phyloP scores from a whole-genome alignment of 2,888 invertebrate genomes.

The Lampropteryx suffumata region DNA sequence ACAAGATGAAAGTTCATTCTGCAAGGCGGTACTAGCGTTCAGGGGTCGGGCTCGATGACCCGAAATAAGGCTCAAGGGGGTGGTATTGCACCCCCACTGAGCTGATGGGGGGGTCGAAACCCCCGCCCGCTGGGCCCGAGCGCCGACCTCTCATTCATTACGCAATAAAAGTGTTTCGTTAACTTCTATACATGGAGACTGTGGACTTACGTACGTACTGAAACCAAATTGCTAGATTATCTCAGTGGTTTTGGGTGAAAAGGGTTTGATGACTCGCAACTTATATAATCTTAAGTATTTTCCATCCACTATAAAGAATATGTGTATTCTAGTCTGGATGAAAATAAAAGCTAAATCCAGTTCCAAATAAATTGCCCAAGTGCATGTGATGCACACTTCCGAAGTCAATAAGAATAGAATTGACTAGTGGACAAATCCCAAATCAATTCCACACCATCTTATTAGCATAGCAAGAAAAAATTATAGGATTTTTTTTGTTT shows the following conservation, averaged over 20 bases:
- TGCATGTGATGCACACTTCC: too few species aligned
- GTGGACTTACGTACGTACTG: constrained; percentile 28
- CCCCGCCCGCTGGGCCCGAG: constrained; percentile 52
- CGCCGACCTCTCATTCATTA: constrained; percentile 81
- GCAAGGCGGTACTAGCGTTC: constrained; percentile 71
- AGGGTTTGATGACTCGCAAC: constrained; percentile 15
- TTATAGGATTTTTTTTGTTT: too few species aligned
- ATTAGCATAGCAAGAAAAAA: too few species aligned
- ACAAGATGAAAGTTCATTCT: constrained; percentile 73
- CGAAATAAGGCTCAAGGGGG: constrained; percentile 77
- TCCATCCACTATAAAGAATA: too few species aligned
- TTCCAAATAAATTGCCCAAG: too few species aligned
- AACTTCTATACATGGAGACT: constrained; percentile 50
- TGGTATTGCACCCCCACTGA: constrained; percentile 63
- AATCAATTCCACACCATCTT: too few species aligned
- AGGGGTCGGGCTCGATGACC: constrained; percentile 78
- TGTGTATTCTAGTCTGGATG: too few species aligned
- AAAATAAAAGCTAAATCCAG: too few species aligned
- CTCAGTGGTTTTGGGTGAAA: constrained; percentile 20
- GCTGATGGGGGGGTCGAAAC: constrained; percentile 37
- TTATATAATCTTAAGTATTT: constrained; percentile 6
- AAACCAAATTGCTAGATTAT: constrained; percentile 34
- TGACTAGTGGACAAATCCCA: too few species aligned
- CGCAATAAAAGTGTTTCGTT: constrained; percentile 78
- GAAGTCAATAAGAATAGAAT: too few species aligned